Conservation (phyloP, 2,113 vertebrate genomes). For the Coptodon rendalli region DNA sequence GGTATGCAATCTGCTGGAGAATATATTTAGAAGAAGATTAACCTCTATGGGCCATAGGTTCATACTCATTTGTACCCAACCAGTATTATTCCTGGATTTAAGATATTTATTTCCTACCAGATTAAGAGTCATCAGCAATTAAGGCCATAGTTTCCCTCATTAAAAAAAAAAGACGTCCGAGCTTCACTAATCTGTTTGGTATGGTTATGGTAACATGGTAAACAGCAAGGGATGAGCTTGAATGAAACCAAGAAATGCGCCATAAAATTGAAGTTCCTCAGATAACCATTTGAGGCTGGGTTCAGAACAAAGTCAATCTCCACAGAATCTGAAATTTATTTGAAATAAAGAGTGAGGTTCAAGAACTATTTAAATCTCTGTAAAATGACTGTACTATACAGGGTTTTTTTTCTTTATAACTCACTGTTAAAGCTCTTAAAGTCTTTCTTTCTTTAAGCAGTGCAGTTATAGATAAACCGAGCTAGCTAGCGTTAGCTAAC, state of each 20-base stretch:
- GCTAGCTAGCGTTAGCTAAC: background rate
- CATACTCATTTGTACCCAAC: background rate
- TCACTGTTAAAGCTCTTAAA: background rate
- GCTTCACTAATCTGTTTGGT: background rate
- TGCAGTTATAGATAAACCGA: background rate
- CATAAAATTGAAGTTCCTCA: background rate
- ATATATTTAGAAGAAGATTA: background rate
- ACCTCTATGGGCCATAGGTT: background rate
- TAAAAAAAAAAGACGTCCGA: background rate
- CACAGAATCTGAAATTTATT: background rate
- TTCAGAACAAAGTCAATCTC: background rate
- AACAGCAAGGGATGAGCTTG: background rate
- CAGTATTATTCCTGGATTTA: background rate
- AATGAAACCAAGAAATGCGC: background rate
- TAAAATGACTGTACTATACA: background rate
- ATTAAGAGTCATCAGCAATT: background rate
- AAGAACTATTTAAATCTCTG: background rate
- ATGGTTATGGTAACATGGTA: background rate
- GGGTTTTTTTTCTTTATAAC: background rate
- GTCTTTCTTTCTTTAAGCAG: background rate
- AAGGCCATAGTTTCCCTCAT: background rate
- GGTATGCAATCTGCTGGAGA: background rate
- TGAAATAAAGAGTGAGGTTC: background rate
- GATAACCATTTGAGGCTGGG: background rate
- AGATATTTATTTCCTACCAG: background rate